A percentile compares a stretch with the other conserved stretches of the same genome.
phyloP scores from a whole-genome alignment of 2,113 vertebrate species.

The Chloropsis cyanopogon region DNA sequence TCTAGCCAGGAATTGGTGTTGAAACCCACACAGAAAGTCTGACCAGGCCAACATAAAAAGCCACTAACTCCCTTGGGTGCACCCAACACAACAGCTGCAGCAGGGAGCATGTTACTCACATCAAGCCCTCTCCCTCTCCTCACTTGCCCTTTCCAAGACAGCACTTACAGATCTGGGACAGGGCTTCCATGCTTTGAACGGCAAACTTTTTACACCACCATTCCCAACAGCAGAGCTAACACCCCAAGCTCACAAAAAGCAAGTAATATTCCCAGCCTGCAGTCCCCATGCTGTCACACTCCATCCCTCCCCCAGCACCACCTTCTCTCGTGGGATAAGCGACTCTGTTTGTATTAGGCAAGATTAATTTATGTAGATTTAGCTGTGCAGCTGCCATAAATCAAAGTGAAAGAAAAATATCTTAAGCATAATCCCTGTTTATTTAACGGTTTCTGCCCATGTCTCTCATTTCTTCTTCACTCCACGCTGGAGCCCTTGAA shows the following conservation, averaged over 20 bases:
- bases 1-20: neutral
- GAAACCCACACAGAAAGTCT: neutral
- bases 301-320: neutral
- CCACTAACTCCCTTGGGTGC: neutral
- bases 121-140: neutral
- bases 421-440: constrained; percentile 26
- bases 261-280: neutral
- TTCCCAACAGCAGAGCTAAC: neutral
- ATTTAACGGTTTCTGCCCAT: neutral
- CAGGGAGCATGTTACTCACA: fast-evolving
- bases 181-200: fast-evolving
- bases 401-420: constrained; percentile 56
- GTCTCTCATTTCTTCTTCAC: neutral
- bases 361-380: constrained; percentile 39
- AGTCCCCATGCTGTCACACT: fast-evolving
- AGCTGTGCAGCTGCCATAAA: neutral
- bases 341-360: neutral
- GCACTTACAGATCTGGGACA: neutral
- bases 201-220: neutral
- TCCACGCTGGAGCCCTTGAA: neutral
- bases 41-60: neutral
- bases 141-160: neutral
- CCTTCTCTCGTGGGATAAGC: neutral
- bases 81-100: neutral
- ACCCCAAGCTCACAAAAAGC: neutral